These are phyloP conservation scores for Tenthredo notha DNA, from an alignment of 2,888 invertebrate genomes.

Conservation along the genomic window DNA sequence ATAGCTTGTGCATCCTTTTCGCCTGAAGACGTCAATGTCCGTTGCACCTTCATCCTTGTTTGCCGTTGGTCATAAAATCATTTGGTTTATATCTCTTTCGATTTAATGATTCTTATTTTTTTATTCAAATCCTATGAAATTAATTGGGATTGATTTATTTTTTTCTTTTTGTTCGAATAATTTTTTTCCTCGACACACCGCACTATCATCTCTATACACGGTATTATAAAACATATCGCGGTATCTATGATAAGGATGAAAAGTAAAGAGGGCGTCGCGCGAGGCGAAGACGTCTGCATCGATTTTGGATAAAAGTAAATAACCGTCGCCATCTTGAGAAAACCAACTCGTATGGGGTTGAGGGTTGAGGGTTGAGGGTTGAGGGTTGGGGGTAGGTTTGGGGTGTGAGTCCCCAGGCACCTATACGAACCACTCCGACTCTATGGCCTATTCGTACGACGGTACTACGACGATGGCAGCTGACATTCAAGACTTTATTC, in stretches of 20 bases:
- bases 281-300: slow-evolving; percentile 60
- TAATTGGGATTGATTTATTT: background rate
- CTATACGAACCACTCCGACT: slow-evolving; percentile 70
- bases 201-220: background rate
- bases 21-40: slow-evolving; percentile 6
- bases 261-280: slow-evolving; percentile 13
- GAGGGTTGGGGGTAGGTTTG: slow-evolving; percentile 16
- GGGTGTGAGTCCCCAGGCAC: slow-evolving; percentile 64
- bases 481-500: slow-evolving; percentile 67
- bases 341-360: slow-evolving; percentile 48
- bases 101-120: too few relatives aligned
- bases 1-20: background rate
- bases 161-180: background rate
- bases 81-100: too few relatives aligned
- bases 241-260: background rate
- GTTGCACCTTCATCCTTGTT: background rate
- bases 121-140: background rate
- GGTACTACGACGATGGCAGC: slow-evolving; percentile 61
- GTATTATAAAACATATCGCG: background rate
- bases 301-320: slow-evolving; percentile 72
- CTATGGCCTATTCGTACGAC: slow-evolving; percentile 72
- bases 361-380: slow-evolving; percentile 5
- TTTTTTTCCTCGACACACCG: background rate
- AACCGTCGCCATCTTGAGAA: slow-evolving; percentile 60
- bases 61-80: background rate